Evolutionary conservation across 2,113 vertebrate species (phyloP).

Genomic region (Symphodus melops): DNA sequence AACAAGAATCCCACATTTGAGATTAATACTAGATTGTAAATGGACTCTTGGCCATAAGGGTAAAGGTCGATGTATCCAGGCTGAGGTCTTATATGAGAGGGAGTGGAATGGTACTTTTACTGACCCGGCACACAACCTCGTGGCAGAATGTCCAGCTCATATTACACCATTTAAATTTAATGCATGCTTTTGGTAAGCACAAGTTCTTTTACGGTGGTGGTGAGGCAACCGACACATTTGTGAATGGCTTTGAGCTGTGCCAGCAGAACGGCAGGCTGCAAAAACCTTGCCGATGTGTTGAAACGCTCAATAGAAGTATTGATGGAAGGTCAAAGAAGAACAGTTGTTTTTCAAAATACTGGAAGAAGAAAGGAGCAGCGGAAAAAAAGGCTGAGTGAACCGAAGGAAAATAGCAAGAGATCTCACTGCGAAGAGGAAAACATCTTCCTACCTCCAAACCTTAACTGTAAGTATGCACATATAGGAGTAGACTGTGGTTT

Average conservation of each 20-base stretch:
- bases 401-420: constrained; percentile 16
- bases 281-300: constrained; percentile 31
- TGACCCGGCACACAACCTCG: constrained; percentile 22
- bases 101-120: background rate
- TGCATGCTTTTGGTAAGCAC: constrained; percentile 1
- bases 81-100: constrained; percentile 12
- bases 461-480: background rate
- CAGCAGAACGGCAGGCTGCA: constrained; percentile 15
- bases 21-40: constrained; percentile 29
- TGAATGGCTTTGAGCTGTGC: constrained; percentile 47
- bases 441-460: background rate
- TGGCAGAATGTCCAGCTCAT: background rate
- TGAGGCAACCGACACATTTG: constrained; percentile 36
- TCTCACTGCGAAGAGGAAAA: background rate
- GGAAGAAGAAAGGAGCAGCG: constrained; percentile 33
- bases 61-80: background rate
- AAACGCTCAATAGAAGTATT: constrained; percentile 29
- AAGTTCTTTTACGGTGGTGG: constrained; percentile 1
- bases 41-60: background rate
- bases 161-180: constrained; percentile 12
- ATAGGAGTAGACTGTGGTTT: background rate
- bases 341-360: constrained; percentile 39
- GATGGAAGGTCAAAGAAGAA: constrained; percentile 57
- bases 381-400: constrained; percentile 19
- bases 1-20: constrained; percentile 25